Evolutionary conservation across 2,113 vertebrate genomes (phyloP).

Genomic region (Peromyscus maniculatus): DNA sequence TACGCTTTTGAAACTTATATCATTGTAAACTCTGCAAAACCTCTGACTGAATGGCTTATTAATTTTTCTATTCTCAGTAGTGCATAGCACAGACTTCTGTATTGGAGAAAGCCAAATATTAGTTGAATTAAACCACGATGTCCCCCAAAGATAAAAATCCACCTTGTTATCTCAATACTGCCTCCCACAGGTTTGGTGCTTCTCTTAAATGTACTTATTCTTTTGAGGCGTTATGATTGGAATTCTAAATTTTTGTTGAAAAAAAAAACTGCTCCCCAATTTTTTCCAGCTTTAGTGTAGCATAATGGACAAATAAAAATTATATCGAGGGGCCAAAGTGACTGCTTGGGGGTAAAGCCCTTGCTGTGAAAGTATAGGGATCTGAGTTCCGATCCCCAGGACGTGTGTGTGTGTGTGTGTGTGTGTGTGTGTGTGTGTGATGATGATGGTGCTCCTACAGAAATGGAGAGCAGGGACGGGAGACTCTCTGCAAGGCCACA

Average conservation of each 20-base stretch:
- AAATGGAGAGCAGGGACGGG: neutral
- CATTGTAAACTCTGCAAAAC: constrained; percentile 51
- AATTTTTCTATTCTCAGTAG: neutral
- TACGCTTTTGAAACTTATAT: constrained; percentile 26
- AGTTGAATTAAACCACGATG: constrained; percentile 44
- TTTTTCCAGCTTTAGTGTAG: neutral
- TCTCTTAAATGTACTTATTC: neutral
- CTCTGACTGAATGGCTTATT: neutral
- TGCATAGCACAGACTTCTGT: neutral
- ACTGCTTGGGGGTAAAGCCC: neutral
- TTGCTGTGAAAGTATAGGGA: no score
- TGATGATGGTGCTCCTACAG: neutral
- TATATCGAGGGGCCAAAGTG: neutral
- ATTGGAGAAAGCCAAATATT: constrained; percentile 43
- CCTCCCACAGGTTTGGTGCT: neutral
- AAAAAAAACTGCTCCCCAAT: neutral
- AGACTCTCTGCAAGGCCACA: no score
- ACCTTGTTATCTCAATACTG: neutral
- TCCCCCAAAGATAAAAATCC: constrained; percentile 28
- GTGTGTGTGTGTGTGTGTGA: neutral
- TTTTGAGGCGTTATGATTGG: neutral
- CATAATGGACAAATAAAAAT: neutral
- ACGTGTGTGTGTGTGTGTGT: neutral
- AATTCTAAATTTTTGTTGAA: neutral
- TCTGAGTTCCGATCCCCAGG: neutral